Percentiles rank a stretch among this genome's conserved stretches.
Conservation (phyloP, 2,888 invertebrate genomes). For the Piscicola geometra region DNA sequence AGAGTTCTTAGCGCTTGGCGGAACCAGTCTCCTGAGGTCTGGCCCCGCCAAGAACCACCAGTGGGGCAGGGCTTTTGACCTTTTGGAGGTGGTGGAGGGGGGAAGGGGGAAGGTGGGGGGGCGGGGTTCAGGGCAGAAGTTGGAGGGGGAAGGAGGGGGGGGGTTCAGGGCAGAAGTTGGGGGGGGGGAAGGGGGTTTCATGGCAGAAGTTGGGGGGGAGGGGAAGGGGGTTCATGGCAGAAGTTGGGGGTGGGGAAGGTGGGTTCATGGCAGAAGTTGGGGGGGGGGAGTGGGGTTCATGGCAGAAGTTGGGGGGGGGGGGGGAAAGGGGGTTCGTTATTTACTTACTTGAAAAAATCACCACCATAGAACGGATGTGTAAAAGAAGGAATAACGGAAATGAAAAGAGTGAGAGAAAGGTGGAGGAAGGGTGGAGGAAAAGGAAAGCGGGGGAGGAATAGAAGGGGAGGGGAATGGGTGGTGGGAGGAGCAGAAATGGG, state of each 20-base stretch:
- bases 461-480: slow-evolving; percentile 51
- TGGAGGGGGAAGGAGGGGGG: neutral
- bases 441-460: slow-evolving; percentile 47
- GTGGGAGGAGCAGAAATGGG: slow-evolving; percentile 53
- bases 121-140: neutral
- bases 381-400: neutral
- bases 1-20: slow-evolving; percentile 56
- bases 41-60: slow-evolving; percentile 59
- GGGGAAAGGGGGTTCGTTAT: neutral
- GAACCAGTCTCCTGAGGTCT: slow-evolving; percentile 56
- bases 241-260: neutral
- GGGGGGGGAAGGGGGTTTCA: neutral
- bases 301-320: neutral
- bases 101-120: too few relatives aligned
- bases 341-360: neutral
- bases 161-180: neutral
- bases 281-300: neutral
- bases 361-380: neutral
- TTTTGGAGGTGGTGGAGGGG: slow-evolving; percentile 53
- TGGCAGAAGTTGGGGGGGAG: neutral
- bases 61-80: slow-evolving; percentile 55
- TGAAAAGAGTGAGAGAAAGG: neutral
- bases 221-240: too few relatives aligned
- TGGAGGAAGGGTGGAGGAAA: neutral
- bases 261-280: too few relatives aligned